phyloP scores from a whole-genome alignment of 2,888 invertebrate genomes.

The Steinernema scapterisci region DNA sequence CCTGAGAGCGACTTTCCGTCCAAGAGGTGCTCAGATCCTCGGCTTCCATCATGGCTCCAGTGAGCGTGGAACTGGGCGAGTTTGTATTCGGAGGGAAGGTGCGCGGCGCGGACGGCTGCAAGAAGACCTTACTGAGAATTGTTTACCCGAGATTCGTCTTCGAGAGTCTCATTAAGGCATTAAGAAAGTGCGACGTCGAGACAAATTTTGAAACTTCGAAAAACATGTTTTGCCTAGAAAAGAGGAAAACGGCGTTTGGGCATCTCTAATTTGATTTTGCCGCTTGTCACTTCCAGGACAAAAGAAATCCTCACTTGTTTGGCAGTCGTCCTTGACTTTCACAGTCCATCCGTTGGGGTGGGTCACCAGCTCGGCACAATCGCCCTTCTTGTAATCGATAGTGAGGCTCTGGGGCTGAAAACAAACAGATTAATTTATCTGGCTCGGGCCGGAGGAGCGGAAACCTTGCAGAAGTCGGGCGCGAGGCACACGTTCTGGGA shows the following conservation, averaged over 20 bases:
- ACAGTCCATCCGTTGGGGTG: slow-evolving; percentile 16
- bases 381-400: slow-evolving; percentile 7
- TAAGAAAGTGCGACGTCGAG: no score
- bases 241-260: neutral
- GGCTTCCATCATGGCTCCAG: slow-evolving; percentile 56
- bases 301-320: neutral
- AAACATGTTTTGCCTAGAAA: neutral
- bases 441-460: neutral
- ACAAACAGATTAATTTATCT: neutral
- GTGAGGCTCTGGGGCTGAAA: neutral
- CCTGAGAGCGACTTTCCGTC: slow-evolving; percentile 54
- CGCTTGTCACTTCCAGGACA: neutral
- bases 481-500: slow-evolving; percentile 26
- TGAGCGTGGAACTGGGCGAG: slow-evolving; percentile 65
- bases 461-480: slow-evolving; percentile 15
- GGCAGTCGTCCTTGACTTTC: slow-evolving; percentile 2
- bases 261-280: neutral
- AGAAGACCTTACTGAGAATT: no score
- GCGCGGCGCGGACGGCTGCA: neutral
- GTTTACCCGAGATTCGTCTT: no score
- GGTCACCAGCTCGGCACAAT: slow-evolving; percentile 13
- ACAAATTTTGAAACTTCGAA: no score
- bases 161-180: no score
- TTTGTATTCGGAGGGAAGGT: slow-evolving; percentile 35
- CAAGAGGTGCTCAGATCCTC: slow-evolving; percentile 62